Conservation (phyloP, 2,797 vertebrate genomes). For the Periophthalmus magnuspinnatus region DNA sequence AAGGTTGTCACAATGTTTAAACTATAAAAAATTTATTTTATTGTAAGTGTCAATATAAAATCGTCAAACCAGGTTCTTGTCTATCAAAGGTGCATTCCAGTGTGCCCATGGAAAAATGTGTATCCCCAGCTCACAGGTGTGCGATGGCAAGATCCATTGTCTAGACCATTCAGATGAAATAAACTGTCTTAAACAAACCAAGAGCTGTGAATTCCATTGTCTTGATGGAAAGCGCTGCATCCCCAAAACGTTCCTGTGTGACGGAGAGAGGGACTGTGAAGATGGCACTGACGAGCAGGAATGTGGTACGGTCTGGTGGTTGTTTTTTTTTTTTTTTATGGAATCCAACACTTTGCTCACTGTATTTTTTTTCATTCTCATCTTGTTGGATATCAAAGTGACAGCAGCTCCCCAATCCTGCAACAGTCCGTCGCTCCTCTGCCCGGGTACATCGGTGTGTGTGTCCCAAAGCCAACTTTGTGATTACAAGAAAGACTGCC, state of each 20-base stretch:
- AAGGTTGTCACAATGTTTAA: conserved; percentile 38
- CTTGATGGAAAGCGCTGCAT: conserved; percentile 77
- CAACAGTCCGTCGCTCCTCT: conserved; percentile 66
- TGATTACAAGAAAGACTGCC: conserved; percentile 79
- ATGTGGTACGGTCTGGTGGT: conserved; percentile 74
- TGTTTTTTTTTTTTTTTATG: not conserved
- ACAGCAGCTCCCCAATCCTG: conserved; percentile 48
- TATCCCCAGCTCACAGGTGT: conserved; percentile 67
- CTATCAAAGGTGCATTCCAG: conserved; percentile 77
- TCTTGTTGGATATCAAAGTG: not conserved
- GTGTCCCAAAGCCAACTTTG: conserved; percentile 77
- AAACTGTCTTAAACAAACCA: conserved; percentile 69
- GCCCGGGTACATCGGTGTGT: conserved; percentile 73
- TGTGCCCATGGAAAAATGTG: conserved; percentile 79
- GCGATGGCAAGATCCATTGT: conserved; percentile 84
- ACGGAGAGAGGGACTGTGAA: conserved; percentile 83
- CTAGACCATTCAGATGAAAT: conserved; percentile 83
- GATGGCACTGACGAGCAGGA: conserved; percentile 79
- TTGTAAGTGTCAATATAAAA: not conserved
- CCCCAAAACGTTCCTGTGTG: conserved; percentile 83
- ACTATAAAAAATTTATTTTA: not conserved
- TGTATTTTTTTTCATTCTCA: not conserved
- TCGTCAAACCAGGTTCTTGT: not conserved
- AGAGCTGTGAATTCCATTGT: conserved; percentile 80
- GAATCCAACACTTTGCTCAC: not conserved